Conservation (phyloP, 2,888 invertebrate genomes). For the Philhelius pedissequus region DNA sequence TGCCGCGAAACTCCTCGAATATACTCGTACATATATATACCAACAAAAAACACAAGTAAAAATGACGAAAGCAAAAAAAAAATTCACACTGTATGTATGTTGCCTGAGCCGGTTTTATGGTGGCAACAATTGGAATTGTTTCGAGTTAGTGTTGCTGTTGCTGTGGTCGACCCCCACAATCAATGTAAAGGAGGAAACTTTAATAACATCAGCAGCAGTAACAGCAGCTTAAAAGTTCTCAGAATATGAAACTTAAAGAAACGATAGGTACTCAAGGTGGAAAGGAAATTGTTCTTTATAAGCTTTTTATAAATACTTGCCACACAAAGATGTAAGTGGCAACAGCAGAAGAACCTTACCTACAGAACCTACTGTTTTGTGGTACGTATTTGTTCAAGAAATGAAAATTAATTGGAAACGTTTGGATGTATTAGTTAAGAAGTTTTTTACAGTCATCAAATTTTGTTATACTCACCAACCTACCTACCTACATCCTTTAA, state of each 20-base stretch:
- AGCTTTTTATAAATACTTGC: conserved; percentile 49
- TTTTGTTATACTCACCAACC: background rate
- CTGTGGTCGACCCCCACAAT: conserved; percentile 31
- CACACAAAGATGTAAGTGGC: conserved; percentile 39
- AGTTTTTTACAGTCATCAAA: background rate
- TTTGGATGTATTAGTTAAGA: background rate
- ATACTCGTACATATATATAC: background rate
- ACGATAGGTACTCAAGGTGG: conserved; percentile 28
- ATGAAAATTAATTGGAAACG: background rate
- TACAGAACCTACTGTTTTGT: background rate
- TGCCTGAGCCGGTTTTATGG: conserved; percentile 21
- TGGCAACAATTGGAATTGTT: conserved; percentile 62
- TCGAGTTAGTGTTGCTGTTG: conserved; percentile 41
- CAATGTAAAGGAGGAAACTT: conserved; percentile 34
- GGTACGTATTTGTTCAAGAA: background rate
- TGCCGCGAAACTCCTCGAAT: conserved; percentile 27
- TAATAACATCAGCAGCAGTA: background rate
- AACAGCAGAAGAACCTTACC: conserved; percentile 14
- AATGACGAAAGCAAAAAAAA: background rate
- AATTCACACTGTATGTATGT: conserved; percentile 22
- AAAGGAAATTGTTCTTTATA: conserved; percentile 59
- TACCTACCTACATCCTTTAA: background rate
- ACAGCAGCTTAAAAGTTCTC: conserved; percentile 7
- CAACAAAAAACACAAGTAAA: background rate
- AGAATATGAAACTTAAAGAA: conserved; percentile 26